A percentile compares a stretch with the other conserved stretches of the same genome.
Evolutionary conservation across 1,140 invertebrate species (phyloP).

Genomic region (Conus betulinus): DNA sequence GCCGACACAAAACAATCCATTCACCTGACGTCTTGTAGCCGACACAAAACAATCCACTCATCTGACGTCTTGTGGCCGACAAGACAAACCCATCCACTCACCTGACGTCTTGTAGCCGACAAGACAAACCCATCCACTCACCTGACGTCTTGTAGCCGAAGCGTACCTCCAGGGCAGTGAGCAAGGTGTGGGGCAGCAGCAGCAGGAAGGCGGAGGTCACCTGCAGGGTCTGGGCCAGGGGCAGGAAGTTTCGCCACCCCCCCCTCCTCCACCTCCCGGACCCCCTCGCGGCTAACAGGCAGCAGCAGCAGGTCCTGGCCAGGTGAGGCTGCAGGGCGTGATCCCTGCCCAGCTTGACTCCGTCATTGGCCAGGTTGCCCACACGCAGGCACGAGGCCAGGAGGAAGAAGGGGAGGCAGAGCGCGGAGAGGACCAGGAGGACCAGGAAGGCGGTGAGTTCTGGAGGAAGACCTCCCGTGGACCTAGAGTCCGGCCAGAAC

Average conservation of each 20-base stretch:
- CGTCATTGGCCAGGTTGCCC: constrained; percentile 69
- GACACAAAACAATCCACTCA: too few relatives aligned
- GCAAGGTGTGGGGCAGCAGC: constrained; percentile 59
- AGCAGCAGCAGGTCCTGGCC: not conserved
- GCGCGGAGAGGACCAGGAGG: constrained; percentile 57
- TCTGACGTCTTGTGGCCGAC: too few relatives aligned
- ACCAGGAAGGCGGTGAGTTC: constrained; percentile 56
- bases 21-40: too few relatives aligned
- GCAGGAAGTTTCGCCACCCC: constrained; percentile 62
- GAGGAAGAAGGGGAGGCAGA: constrained; percentile 63
- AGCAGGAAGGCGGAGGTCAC: constrained; percentile 61
- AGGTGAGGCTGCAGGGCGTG: constrained; percentile 55
- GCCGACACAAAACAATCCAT: too few relatives aligned
- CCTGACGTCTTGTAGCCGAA: constrained; percentile 58
- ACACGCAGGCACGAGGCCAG: constrained; percentile 55
- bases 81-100: constrained; percentile 38
- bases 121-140: constrained; percentile 38
- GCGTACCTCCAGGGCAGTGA: constrained; percentile 59
- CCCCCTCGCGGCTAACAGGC: constrained; percentile 36
- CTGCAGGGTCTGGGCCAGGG: constrained; percentile 62
- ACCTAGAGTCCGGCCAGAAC: constrained; percentile 44
- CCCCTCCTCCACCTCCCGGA: constrained; percentile 38
- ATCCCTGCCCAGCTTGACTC: constrained; percentile 64
- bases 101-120: constrained; percentile 57
- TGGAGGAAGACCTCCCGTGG: constrained; percentile 38